Evolutionary conservation across 2,888 invertebrate species (phyloP).

Genomic region (Apamea anceps): DNA sequence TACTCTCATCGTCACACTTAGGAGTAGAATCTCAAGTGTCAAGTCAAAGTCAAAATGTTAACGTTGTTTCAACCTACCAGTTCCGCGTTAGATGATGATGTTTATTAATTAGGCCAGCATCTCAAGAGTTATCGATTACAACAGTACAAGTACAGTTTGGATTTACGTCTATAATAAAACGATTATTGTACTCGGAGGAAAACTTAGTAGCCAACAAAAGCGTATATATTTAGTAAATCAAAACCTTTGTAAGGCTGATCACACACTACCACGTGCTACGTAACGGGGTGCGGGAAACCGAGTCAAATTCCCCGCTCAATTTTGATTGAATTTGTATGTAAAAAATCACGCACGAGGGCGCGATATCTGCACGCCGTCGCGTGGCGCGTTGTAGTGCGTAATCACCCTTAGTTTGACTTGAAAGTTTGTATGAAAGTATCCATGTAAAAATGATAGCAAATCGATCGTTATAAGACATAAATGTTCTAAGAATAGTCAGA

Average conservation of each 20-base stretch:
- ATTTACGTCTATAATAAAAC: not conserved
- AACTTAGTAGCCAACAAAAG: not conserved
- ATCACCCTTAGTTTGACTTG: not conserved
- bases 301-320: not conserved
- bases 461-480: constrained; percentile 3
- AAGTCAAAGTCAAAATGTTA: not conserved
- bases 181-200: not conserved
- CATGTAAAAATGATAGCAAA: not conserved
- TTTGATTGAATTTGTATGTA: not conserved
- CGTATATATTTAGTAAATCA: not conserved
- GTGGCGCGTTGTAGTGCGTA: not conserved
- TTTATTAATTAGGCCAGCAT: not conserved
- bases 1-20: not conserved
- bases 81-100: not conserved
- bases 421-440: not conserved
- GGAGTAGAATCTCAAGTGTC: constrained; percentile 31
- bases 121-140: not conserved
- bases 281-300: too few relatives aligned
- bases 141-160: not conserved
- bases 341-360: not conserved
- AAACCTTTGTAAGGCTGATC: too few relatives aligned
- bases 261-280: too few relatives aligned
- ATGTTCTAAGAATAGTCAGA: not conserved
- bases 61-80: not conserved
- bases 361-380: too few relatives aligned